Base-by-base conservation (phyloP, 1,140 invertebrate genomes). In the Apolygus lucorum region DNA sequence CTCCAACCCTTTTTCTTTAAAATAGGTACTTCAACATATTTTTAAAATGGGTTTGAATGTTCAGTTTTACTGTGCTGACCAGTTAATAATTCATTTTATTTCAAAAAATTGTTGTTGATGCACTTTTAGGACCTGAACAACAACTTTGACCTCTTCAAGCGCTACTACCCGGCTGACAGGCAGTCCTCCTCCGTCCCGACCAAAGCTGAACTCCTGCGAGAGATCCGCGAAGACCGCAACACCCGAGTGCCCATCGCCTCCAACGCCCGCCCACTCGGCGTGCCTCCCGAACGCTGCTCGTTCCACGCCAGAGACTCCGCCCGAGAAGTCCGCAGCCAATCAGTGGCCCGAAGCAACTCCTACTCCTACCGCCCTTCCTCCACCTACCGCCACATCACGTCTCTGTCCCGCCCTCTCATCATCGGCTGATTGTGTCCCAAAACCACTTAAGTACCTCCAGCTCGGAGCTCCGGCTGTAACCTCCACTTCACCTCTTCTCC, bases 401-500 rank as follows among this genome's bases (percentile, higher is more conserved):
- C 71, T 21, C 71, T 69, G 13, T 69, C 71, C 1, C 64, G 71
- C 49, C 71, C 71, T 29, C 68, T 72, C 4, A 68, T 72, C 1
- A 70, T 72, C 25, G 70, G 70, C 24, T 71, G 28, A 71, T 63
- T 2, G 28, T 11, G 24, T 13, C 63, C 21, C 54, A 62, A 11
- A 11, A 4, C 8, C 21, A 8, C 22, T 22, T 21, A 62, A 21
- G 8, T 62, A 4, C 54, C 4, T 17, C 8, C 54, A 8, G 17
- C 54, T 21, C 17, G 21, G n/a, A n/a, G n/a, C n/a, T n/a, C n/a
- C n/a, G n/a, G n/a, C n/a, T n/a, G n/a, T n/a, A n/a, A n/a, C n/a
- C n/a, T n/a, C n/a, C n/a, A n/a, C n/a, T n/a, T n/a, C n/a, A n/a
- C n/a, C n/a, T n/a, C n/a, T n/a, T n/a, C n/a, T n/a, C n/a, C n/a